Evolutionary conservation across 2,113 vertebrate species (phyloP).

Genomic region (Percopsis transmontana): DNA sequence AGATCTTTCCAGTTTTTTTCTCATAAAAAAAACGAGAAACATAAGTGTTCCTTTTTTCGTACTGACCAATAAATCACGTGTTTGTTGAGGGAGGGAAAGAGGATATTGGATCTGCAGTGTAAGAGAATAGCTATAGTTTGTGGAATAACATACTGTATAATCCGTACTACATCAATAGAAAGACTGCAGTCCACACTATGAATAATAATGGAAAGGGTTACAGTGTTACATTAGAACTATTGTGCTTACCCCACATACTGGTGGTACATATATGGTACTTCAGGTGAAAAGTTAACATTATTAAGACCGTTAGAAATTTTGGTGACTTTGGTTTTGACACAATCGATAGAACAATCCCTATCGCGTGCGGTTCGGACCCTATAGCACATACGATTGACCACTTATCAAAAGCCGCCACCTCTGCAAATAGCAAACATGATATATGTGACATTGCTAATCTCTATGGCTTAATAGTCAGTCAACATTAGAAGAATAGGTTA

Average conservation of each 20-base stretch:
- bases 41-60: constrained; percentile 6
- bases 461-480: constrained; percentile 41
- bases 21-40: constrained; percentile 46
- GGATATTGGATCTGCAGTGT: constrained; percentile 57
- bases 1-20: constrained; percentile 5
- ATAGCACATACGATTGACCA: constrained; percentile 8
- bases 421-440: constrained; percentile 56
- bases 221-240: neutral
- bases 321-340: neutral
- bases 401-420: constrained; percentile 62
- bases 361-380: constrained; percentile 8
- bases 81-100: constrained; percentile 56
- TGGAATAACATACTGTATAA: constrained; percentile 57
- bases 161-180: constrained; percentile 7
- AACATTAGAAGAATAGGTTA: constrained; percentile 42
- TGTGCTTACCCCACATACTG: too few relatives aligned
- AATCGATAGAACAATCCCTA: neutral
- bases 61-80: constrained; percentile 45
- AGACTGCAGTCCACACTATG: neutral
- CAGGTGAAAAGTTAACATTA: neutral
- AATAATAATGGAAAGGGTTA: neutral
- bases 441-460: constrained; percentile 46
- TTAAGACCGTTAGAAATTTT: neutral
- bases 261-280: too few relatives aligned
- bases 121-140: constrained; percentile 33